phyloP scores from a whole-genome alignment of 2,888 invertebrate species.

The Dicycla oo region DNA sequence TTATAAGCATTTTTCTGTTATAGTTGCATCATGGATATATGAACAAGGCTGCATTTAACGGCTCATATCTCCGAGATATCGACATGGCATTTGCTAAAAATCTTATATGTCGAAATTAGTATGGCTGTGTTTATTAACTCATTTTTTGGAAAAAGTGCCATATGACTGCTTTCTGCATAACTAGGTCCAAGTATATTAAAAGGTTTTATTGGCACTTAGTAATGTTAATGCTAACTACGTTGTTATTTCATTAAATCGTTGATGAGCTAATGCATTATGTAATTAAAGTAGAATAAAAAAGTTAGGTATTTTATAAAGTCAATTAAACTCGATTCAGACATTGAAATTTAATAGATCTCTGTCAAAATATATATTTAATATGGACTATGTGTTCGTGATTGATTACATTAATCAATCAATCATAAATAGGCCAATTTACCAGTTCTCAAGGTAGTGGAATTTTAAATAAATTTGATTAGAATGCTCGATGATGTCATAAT shows the following conservation, averaged over 20 bases:
- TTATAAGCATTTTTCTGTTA: too few relatives aligned
- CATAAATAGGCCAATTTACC: constrained; percentile 22
- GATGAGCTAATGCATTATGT: not conserved
- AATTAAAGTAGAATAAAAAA: not conserved
- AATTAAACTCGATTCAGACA: constrained; percentile 16
- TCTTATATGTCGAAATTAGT: too few relatives aligned
- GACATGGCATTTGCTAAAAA: too few relatives aligned
- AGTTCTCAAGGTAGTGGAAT: constrained; percentile 36
- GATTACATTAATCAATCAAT: constrained; percentile 41
- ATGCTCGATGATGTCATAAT: constrained; percentile 18
- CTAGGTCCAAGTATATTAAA: too few relatives aligned
- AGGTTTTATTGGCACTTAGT: too few relatives aligned
- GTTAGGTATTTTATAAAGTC: not conserved
- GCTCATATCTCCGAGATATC: too few relatives aligned
- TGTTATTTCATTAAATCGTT: not conserved
- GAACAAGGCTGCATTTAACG: too few relatives aligned
- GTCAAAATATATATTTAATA: constrained; percentile 43
- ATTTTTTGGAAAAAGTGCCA: too few relatives aligned
- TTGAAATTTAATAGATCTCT: constrained; percentile 6
- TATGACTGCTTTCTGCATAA: too few relatives aligned
- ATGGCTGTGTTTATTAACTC: too few relatives aligned
- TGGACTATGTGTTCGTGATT: constrained; percentile 21
- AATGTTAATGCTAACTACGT: too few relatives aligned
- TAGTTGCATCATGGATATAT: too few relatives aligned
- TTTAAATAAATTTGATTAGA: constrained; percentile 19